Evolutionary conservation across 2,888 invertebrate species (phyloP), one percentile per base, ranked within the genome.

Genomic region (Alsophila aescularia): DNA sequence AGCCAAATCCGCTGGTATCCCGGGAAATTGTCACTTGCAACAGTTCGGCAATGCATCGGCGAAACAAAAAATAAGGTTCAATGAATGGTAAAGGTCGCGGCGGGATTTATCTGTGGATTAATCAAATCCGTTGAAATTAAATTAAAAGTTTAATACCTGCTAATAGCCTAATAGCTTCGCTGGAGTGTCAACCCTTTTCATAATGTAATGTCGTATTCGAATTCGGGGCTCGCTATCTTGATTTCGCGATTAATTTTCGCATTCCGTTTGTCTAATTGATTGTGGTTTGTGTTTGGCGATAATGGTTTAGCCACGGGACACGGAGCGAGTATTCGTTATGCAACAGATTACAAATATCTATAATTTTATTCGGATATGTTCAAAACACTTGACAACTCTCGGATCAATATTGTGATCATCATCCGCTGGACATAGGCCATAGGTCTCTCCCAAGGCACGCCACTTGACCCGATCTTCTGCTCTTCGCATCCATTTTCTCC

Each of bases 1-100:
- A 49, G 55, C 62, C 54, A 71, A 75, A 72, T 70, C 73, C 66
- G 36, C 34, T 14, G 63, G 62, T 65, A 66, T 60, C 44, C 44
- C 34, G 47, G 60, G 56, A 52, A 67, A 63, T 67, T 70, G 69
- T 67, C 65, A 52, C 55, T 63, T 44, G 61, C 44, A 63, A 67
- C 66, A 60, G 58, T 63, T 62, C 54, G 56, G 49, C 57, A 70
- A 63, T 60, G 61, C 59, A 58, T 14, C 16, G 16, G 13, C 14
- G 31, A 12, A 40, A 27, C 24, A 41, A 10, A 29, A 10, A 44
- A 48, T 51, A 31, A 12, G 45, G 35, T 24, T 15, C 13, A 36
- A 9, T n/a, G n/a, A n/a, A n/a, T 7, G 24, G 27, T 13, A 32
- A 14, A 0, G 24, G 12, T 8, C 5, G 14, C 29, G 27, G 14